Evolutionary conservation across 2,888 invertebrate genomes (phyloP), one percentile per base, ranked within the genome.

Genomic region (Eilema caniola): DNA sequence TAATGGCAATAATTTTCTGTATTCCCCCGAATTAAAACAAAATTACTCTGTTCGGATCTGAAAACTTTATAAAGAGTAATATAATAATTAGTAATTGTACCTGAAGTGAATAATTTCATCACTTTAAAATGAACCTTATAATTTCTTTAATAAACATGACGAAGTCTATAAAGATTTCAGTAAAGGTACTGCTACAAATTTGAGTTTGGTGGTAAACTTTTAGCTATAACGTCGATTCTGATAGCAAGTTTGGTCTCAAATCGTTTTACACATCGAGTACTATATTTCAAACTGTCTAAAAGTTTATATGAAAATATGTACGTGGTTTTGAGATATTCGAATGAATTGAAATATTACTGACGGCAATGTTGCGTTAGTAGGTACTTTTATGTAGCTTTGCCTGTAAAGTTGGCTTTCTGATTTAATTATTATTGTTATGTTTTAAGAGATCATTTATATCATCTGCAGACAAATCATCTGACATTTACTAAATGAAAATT

Each of bases 221-320:
- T 14, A 57, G 41, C 23, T 31, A n/a, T 24, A 56, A 31, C 53
- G 5, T 56, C 28, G 31, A 56, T 65, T 33, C 14, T 65, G 53
- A 53, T 53, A 53, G 47, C n/a, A 31, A 64, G 28, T 64, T 64
- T 56, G 53, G 14, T 16, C 31, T 65, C 20, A n/a, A 56, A 56
- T 24, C 56, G 23, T 23, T 57, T 31, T 65, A 20, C 23, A 56
- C 25, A 25, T 65, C 31, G 31, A 28, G n/a, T 31, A 57, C 56
- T 41, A 41, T 4, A 41, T 41, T 41, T 41, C 41, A 16, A 41
- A 16, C 41, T 56, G 20, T 56, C 63, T 63, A 10, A 53, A 47
- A 53, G 53, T 53, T 53, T n/a, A 20, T 47, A 53, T 53, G 20
- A 53, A 20, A 53, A 41, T 47, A n/a, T n/a, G n/a, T 53, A 53